phyloP scores from a whole-genome alignment of 1,140 invertebrate genomes.

The Planococcus citri region DNA sequence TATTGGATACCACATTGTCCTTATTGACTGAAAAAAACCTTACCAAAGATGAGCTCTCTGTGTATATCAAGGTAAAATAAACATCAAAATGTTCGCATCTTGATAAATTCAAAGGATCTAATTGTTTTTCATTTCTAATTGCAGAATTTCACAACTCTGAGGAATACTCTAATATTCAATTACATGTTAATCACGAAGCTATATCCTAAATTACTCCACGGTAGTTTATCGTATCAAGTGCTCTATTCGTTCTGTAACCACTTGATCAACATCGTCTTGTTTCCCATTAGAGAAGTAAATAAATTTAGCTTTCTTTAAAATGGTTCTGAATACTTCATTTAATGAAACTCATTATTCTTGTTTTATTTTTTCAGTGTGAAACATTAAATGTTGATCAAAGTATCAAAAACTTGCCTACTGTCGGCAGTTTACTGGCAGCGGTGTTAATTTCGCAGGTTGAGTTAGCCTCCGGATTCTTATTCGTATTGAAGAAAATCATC shows the following conservation, averaged over 20 bases:
- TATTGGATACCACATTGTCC: not conserved
- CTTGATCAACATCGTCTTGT: not conserved
- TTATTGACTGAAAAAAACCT: not conserved
- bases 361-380: conserved; percentile 11
- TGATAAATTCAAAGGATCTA: not conserved
- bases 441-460: conserved; percentile 3
- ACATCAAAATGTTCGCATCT: not conserved
- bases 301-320: not conserved
- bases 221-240: not conserved
- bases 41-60: not conserved
- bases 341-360: not conserved
- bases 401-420: not conserved
- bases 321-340: not conserved
- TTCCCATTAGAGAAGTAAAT: not conserved
- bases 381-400: conserved; percentile 8
- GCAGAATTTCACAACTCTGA: not conserved
- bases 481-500: not conserved
- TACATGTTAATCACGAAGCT: not conserved
- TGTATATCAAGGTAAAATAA: not conserved
- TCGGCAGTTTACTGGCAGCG: not conserved
- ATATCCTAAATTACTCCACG: not conserved
- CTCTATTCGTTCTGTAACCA: not conserved
- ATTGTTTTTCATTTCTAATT: not conserved
- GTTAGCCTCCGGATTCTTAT: not conserved
- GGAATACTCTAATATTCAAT: not conserved